Evolutionary conservation across 2,797 vertebrate genomes (phyloP).

Genomic region (Anniella stebbinsi): DNA sequence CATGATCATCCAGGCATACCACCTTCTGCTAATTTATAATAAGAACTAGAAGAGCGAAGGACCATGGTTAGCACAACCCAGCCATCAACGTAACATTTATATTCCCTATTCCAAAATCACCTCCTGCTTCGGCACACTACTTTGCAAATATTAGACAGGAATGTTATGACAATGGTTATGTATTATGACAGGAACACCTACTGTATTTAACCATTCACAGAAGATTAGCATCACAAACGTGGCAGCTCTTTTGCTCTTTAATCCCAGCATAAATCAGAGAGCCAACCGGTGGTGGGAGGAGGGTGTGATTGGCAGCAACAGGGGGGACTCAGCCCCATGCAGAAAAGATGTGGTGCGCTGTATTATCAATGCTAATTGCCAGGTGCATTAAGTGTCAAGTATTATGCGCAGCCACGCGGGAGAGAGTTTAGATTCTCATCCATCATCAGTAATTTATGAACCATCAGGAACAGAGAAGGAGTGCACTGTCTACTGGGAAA

Average conservation of each 20-base stretch:
- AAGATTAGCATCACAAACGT: constrained; percentile 1
- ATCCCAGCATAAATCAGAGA: background rate
- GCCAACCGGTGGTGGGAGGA: background rate
- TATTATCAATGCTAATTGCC: constrained; percentile 18
- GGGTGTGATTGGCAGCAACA: background rate
- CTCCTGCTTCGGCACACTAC: background rate
- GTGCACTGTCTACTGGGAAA: background rate
- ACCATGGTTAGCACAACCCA: background rate
- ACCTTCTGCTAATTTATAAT: background rate
- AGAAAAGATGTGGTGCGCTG: background rate
- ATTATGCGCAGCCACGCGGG: background rate
- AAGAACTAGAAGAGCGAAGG: background rate
- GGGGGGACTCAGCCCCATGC: background rate
- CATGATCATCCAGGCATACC: background rate
- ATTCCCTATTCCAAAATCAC: background rate
- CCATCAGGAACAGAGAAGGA: background rate
- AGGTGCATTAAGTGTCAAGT: background rate
- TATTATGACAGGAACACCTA: constrained; percentile 6
- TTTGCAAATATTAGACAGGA: background rate
- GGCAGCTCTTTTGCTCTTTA: background rate
- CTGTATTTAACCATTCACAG: constrained; percentile 15
- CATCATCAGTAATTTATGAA: constrained; percentile 16
- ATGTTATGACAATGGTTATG: background rate
- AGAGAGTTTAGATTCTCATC: background rate
- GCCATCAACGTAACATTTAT: background rate